phyloP scores from a whole-genome alignment of 2,797 vertebrate genomes.

The Pseudomugil gertrudae region DNA sequence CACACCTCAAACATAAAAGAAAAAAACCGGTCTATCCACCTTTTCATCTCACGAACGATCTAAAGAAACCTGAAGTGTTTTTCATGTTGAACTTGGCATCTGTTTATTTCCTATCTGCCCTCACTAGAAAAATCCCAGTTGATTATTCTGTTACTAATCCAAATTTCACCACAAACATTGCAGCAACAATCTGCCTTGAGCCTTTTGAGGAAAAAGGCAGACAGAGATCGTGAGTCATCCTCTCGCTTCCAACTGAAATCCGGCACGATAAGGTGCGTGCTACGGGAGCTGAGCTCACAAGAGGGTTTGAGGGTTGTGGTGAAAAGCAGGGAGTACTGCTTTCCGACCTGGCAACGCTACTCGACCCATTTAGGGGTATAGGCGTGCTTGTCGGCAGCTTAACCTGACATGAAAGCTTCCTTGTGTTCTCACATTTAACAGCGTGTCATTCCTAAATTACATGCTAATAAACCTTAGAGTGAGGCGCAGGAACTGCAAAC shows the following conservation, averaged over 20 bases:
- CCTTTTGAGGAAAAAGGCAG: conserved; percentile 1
- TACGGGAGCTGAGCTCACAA: not conserved
- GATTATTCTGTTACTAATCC: conserved; percentile 25
- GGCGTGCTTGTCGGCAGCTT: conserved; percentile 20
- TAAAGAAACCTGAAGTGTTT: not conserved
- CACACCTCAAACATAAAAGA: conserved; percentile 20
- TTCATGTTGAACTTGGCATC: conserved; percentile 6
- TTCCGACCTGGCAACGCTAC: conserved; percentile 19
- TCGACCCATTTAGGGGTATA: conserved; percentile 29
- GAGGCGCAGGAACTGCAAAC: conserved; percentile 18
- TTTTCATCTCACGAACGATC: not conserved
- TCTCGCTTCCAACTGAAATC: conserved; percentile 14
- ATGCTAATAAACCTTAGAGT: conserved; percentile 7
- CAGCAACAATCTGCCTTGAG: conserved; percentile 11
- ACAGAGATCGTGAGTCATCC: conserved; percentile 13
- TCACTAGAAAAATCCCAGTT: not conserved
- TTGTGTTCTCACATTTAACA: conserved; percentile 8
- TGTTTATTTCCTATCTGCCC: conserved; percentile 12
- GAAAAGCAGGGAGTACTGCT: not conserved
- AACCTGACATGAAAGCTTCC: conserved; percentile 25
- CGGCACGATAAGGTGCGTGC: conserved; percentile 1
- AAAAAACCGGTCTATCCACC: not conserved
- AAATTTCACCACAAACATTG: conserved; percentile 14
- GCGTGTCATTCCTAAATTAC: conserved; percentile 2
- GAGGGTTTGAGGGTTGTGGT: not conserved